Evolutionary conservation across 1,140 invertebrate genomes (phyloP).

Genomic region (Ruditapes philippinarum): DNA sequence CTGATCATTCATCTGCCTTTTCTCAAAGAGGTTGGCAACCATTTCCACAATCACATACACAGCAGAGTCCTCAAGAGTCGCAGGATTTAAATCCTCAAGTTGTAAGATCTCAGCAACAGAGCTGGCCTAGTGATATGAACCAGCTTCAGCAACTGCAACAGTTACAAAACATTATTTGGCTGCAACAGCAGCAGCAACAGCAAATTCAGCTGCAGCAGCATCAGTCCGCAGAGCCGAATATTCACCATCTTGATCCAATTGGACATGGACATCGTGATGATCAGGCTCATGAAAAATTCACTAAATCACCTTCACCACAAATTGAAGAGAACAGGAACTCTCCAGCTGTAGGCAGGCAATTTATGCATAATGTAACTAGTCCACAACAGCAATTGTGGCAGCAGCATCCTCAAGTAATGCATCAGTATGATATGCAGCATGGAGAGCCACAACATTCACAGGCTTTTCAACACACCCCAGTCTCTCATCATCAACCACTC

Average conservation of each 20-base stretch:
- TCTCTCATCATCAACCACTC: slow-evolving; percentile 56
- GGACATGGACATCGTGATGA: slow-evolving; percentile 47
- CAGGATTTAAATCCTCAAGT: slow-evolving; percentile 57
- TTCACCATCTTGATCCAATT: slow-evolving; percentile 59
- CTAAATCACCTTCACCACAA: slow-evolving; percentile 64
- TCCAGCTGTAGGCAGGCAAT: slow-evolving; percentile 39
- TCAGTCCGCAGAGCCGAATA: not conserved
- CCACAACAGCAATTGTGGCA: slow-evolving; percentile 63
- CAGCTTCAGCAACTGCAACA: slow-evolving; percentile 48
- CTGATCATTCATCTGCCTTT: slow-evolving; percentile 48
- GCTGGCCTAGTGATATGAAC: slow-evolving; percentile 62
- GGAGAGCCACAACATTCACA: slow-evolving; percentile 56
- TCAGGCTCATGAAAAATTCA: slow-evolving; percentile 58
- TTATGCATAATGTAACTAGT: slow-evolving; percentile 61
- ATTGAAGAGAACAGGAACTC: slow-evolving; percentile 63
- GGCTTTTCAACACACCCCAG: slow-evolving; percentile 57
- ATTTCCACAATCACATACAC: slow-evolving; percentile 58
- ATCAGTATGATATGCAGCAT: slow-evolving; percentile 63
- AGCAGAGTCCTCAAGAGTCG: slow-evolving; percentile 61
- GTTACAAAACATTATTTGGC: slow-evolving; percentile 39
- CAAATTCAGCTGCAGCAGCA: slow-evolving; percentile 39
- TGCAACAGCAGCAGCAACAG: slow-evolving; percentile 54
- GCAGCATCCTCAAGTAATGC: slow-evolving; percentile 55
- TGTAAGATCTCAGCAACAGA: slow-evolving; percentile 56
- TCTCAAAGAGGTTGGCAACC: slow-evolving; percentile 65